Conservation (phyloP, 2,113 vertebrate genomes). For the Probosciger aterrimus region DNA sequence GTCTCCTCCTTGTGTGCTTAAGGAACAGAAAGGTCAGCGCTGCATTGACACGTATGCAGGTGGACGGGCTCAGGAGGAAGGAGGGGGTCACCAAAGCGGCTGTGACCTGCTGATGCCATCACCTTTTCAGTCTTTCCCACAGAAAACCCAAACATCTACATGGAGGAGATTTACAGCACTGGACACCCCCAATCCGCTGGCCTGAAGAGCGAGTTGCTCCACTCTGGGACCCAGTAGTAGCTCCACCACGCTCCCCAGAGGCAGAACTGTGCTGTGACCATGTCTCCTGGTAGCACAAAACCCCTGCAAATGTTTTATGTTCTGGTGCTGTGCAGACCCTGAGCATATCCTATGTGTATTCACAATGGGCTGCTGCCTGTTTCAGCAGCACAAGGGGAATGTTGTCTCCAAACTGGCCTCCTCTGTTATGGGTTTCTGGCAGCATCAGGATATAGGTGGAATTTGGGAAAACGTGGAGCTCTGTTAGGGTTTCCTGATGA, state of each 20-base stretch:
- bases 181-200: not conserved
- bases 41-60: fast-evolving
- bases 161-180: not conserved
- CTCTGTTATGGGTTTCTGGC: not conserved
- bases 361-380: not conserved
- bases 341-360: not conserved
- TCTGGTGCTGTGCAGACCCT: not conserved
- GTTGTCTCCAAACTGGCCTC: not conserved
- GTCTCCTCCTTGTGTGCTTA: fast-evolving
- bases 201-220: fast-evolving
- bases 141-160: not conserved
- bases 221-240: not conserved
- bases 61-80: not conserved
- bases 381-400: not conserved
- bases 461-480: not conserved
- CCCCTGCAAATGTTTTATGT: not conserved
- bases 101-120: not conserved
- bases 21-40: fast-evolving
- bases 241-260: not conserved
- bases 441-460: not conserved
- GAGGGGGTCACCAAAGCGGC: not conserved
- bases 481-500: not conserved
- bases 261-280: not conserved
- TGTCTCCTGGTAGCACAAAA: not conserved
- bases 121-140: not conserved